Percentiles rank a stretch among this genome's conserved stretches.
Conservation (phyloP, 1,140 invertebrate species). For the Sarcophaga peregrina region DNA sequence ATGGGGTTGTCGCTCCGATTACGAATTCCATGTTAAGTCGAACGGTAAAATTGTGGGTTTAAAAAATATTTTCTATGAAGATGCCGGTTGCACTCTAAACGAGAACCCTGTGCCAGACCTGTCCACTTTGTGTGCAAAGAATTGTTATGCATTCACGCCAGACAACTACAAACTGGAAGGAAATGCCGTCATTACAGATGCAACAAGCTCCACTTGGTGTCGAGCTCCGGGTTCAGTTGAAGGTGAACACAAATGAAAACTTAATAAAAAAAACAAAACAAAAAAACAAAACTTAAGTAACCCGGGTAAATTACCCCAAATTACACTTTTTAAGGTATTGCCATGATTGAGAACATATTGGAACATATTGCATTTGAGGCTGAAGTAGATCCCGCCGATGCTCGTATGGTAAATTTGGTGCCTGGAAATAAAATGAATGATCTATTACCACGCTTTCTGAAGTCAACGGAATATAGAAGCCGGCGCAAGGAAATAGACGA, state of each 20-base stretch:
- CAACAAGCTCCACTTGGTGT: conserved; percentile 73
- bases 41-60: conserved; percentile 78
- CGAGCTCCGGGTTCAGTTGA: conserved; percentile 75
- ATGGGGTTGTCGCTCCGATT: conserved; percentile 68
- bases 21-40: conserved; percentile 73
- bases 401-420: conserved; percentile 74
- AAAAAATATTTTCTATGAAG: conserved; percentile 73
- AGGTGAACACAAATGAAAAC: conserved; percentile 52
- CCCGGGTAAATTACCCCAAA: not conserved
- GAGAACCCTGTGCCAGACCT: conserved; percentile 68
- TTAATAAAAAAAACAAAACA: too few relatives aligned
- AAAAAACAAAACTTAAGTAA: too few relatives aligned
- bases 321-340: conserved; percentile 59
- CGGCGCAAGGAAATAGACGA: conserved; percentile 68
- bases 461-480: conserved; percentile 68
- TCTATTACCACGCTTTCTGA: conserved; percentile 55
- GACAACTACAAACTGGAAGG: conserved; percentile 70
- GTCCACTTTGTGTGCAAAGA: conserved; percentile 67
- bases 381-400: conserved; percentile 76
- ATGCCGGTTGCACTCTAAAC: conserved; percentile 73
- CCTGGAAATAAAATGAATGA: conserved; percentile 65
- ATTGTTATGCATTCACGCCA: conserved; percentile 69
- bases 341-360: conserved; percentile 82
- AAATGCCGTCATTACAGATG: conserved; percentile 73
- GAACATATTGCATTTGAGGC: conserved; percentile 80